Evolutionary conservation across 2,888 invertebrate genomes (phyloP).

Genomic region (Marasmarcha lunaedactyla): DNA sequence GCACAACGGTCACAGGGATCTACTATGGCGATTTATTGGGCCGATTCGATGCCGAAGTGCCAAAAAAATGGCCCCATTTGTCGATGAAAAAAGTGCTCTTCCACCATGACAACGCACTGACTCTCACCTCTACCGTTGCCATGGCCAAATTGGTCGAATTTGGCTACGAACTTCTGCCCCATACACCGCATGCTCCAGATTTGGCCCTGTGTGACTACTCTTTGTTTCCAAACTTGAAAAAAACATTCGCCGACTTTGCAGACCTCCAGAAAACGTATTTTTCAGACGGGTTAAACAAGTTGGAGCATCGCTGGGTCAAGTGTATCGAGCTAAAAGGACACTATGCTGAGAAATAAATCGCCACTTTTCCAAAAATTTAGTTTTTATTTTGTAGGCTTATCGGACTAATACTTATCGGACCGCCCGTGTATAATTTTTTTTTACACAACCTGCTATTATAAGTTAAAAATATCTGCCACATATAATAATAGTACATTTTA

Average conservation of each 20-base stretch:
- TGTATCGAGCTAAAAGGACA: conserved; percentile 16
- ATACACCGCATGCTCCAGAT: conserved; percentile 16
- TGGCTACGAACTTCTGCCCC: conserved; percentile 14
- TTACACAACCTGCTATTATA: too few relatives aligned
- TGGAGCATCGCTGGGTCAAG: conserved; percentile 14
- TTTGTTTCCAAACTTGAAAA: conserved; percentile 13
- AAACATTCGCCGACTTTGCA: conserved; percentile 11
- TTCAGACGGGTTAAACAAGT: conserved; percentile 17
- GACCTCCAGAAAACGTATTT: conserved; percentile 14
- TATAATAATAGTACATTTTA: too few relatives aligned
- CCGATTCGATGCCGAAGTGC: conserved; percentile 15
- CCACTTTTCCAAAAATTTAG: too few relatives aligned
- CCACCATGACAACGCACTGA: conserved; percentile 13
- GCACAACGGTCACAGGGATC: conserved; percentile 16
- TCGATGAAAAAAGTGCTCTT: conserved; percentile 17
- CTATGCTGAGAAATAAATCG: conserved; percentile 15
- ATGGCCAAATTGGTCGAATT: conserved; percentile 15
- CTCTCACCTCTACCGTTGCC: conserved; percentile 13
- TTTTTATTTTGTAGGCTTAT: too few relatives aligned
- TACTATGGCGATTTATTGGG: conserved; percentile 19
- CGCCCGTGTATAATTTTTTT: too few relatives aligned
- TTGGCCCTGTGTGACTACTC: conserved; percentile 16
- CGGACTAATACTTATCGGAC: too few relatives aligned
- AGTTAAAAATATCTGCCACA: too few relatives aligned
- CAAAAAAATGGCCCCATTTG: conserved; percentile 17